These are phyloP conservation scores for Salvelinus alpinus DNA, from an alignment of 2,113 vertebrate species.

Conservation along the genomic window DNA sequence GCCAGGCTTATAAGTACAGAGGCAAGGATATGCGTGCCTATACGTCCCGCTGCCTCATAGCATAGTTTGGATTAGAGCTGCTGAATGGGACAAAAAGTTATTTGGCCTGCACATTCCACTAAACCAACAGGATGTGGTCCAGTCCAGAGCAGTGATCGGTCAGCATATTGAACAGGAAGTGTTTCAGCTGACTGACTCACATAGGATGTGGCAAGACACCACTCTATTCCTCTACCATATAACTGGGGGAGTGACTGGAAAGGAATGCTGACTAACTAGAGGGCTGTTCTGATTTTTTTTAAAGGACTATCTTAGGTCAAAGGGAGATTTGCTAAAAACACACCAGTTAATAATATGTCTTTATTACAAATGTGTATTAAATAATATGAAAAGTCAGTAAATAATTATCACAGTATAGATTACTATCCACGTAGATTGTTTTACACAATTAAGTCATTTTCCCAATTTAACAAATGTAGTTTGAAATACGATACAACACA, in stretches of 20 bases:
- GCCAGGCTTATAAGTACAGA: constrained; percentile 16
- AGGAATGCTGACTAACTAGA: too few relatives aligned
- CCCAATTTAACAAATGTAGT: constrained; percentile 68
- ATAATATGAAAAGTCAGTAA: constrained; percentile 74
- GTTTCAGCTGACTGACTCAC: constrained; percentile 50
- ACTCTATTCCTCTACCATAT: too few relatives aligned
- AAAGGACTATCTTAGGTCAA: not conserved
- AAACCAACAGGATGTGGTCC: constrained; percentile 50
- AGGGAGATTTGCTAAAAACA: not conserved
- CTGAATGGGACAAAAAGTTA: constrained; percentile 39
- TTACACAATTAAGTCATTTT: constrained; percentile 50
- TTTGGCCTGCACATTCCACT: constrained; percentile 31
- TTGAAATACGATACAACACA: constrained; percentile 57
- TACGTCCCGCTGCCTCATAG: constrained; percentile 17
- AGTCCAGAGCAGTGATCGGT: constrained; percentile 36
- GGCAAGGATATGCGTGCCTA: constrained; percentile 11
- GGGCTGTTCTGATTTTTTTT: not conserved
- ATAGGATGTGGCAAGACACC: constrained; percentile 52
- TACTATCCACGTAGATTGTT: constrained; percentile 68
- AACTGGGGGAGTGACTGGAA: constrained; percentile 1
- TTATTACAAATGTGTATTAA: constrained; percentile 82
- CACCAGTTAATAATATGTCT: constrained; percentile 28
- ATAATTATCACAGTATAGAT: constrained; percentile 66
- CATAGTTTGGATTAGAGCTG: constrained; percentile 24
- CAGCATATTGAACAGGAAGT: constrained; percentile 49